Base-by-base conservation (phyloP, 2,797 vertebrate species). In the Argentina silus region DNA sequence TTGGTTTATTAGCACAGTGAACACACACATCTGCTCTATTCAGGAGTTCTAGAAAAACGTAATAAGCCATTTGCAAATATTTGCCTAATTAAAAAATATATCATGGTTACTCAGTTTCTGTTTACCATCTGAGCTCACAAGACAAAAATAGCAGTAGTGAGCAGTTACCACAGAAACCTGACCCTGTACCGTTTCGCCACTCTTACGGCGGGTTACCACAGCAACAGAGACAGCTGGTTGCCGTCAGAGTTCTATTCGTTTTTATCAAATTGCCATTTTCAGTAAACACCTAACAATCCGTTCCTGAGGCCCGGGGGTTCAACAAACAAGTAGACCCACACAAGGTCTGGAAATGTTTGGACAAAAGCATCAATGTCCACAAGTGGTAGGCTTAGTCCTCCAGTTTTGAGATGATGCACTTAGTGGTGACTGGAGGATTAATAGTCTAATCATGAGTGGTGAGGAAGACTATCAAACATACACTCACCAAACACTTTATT, bases 141-240 rank as follows among this genome's bases (percentile, higher is more conserved):
- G 84, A 89, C 87, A 84, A 83, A 92, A 90, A 92, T 91, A 92
- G 86, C 88, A 73, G 48, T 82, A 88, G 86, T 91, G 86, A 89
- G 87, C 90, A 91, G 89, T 92, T 88, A 91, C 90, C 88, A 92
- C 84, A 91, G 89, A 92, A 92, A 91, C 90, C 78, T 23, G 55
- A 88, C 78, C 7, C 80, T 78, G 76, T 77, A 77, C 80, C 43
- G 69, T 75, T 87, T 85, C 74, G 79, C 75, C 51, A 62, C 80
- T 86, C 80, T 76, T 80, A 81, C 21, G 83, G 83, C 80, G 82
- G 77, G 92, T 92, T 93, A 86, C 93, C 92, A 94, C 84, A 80
- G 95, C 93, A 92, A 96, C 93, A 90, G 90, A 91, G 91, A 86
- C 91, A 93, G 87, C 78, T 83, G 90, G 88, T 81, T 85, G 86